Conservation (phyloP, 2,113 vertebrate species). For the Piaya cayana region DNA sequence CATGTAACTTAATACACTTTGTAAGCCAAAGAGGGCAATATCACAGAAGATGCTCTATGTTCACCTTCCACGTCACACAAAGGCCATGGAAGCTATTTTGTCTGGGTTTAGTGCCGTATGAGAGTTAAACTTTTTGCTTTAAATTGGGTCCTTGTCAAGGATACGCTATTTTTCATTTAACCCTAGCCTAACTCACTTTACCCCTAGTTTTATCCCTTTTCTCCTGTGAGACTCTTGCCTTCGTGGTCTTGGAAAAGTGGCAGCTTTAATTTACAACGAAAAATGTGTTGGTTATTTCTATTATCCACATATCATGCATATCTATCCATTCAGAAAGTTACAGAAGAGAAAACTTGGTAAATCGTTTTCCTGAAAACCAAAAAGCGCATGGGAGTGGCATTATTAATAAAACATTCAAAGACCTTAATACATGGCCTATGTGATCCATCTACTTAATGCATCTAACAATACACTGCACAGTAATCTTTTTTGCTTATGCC, state of each 20-base stretch:
- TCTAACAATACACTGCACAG: neutral
- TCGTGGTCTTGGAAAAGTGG: neutral
- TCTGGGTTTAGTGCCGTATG: conserved; percentile 21
- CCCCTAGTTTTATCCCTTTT: neutral
- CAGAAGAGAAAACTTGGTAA: neutral
- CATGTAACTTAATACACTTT: conserved; percentile 67
- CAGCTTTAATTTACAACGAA: neutral
- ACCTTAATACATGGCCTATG: neutral
- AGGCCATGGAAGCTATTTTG: conserved; percentile 52
- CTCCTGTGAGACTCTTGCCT: neutral
- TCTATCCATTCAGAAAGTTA: neutral
- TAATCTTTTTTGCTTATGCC: conserved; percentile 47
- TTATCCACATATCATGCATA: neutral
- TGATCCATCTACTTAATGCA: neutral
- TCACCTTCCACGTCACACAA: conserved; percentile 62
- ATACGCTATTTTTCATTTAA: conserved; percentile 51
- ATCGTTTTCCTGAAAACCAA: neutral
- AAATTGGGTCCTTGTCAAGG: conserved; percentile 51
- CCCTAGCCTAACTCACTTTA: conserved; percentile 17
- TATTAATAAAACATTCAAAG: neutral
- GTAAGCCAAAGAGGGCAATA: conserved; percentile 63
- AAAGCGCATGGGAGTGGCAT: neutral
- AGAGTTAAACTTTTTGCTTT: conserved; percentile 63
- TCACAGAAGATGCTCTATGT: conserved; percentile 62
- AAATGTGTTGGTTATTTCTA: neutral